Base-by-base conservation (phyloP, 2,113 vertebrate species). In the Ibidorhyncha struthersii region DNA sequence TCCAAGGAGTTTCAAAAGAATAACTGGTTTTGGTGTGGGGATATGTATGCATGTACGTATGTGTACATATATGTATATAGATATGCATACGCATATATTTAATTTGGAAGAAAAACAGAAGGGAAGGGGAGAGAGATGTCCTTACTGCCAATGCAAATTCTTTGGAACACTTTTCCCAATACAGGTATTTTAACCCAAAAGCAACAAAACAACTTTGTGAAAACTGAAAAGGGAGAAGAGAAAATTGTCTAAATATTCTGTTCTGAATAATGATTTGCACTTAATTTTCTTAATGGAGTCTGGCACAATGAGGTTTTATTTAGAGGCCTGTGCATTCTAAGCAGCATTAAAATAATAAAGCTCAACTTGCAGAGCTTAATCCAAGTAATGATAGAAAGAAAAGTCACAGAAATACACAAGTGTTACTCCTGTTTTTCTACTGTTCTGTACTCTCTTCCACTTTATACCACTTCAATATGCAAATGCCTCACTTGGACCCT, bases 1-100 rank as follows among this genome's bases (percentile, higher is more conserved):
- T 69, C 30, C 47, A 53, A 38, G 15, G 6, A 61, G 40, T 84
- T 74, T 56, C 10, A 27, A 61, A 61, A 52, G 6, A 65, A 72
- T 27, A 38, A 38, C 2, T 17, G 8, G 0, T 71, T 88, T 40
- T 41, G 7, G 25, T 41, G 22, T 20, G 25, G 5, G 6, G 8
- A 53, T 26, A 76, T 4, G 4, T 27, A 56, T 25, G 34, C 23
- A 78, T 2, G 6, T 32, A 62, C 2, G 13, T 40, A 15, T 4
- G 3, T 21, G 8, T 67, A 59, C 41, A 38, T 23, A 8, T 32
- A 19, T 32, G 30, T 30, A 41, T 15, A 26, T 22, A 22, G 21
- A 49, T 22, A 49, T 22, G 47, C 47, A 49, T 11, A 49, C 11
- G 47, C 47, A 49, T 49, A 49, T 49, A 49, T 49, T 49, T 49